Base-by-base conservation (phyloP, 2,113 vertebrate genomes). In the Catharus fuscescens region DNA sequence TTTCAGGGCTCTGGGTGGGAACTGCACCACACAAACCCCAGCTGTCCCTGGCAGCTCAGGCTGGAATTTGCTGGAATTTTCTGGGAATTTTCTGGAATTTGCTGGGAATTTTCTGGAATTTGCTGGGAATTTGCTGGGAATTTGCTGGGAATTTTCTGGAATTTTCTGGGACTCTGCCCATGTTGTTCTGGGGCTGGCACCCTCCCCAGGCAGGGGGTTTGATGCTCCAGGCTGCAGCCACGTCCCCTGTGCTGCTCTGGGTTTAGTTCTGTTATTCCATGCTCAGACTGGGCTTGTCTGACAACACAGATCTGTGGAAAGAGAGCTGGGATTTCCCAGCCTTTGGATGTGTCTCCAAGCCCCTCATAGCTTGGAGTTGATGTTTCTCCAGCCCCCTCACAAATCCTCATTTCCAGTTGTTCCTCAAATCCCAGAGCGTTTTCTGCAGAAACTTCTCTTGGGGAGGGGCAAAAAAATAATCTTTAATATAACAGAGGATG, bases 171-270 rank as follows among this genome's bases (percentile, higher is more conserved):
- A 8, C 16, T 61, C 40, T 25, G 3, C n/a, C n/a, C 5, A 1
- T 0, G 7, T 3, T 18, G 7, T 4, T 2, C 24, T 2, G 50
- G 32, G 23, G 52, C 69, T 69, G 76, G 3, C 20, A 5, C n/a
- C 34, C 48, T 18, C 54, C 5, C 15, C 3, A 1, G 38, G 44
- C 74, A 17, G 3, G 6, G 73, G 32, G 48, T 12, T 1, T 17
- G 1, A 0, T 1, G 3, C 38, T 14, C 23, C 2, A 1, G 44
- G 64, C 10, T 4, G 23, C 8, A 28, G 57, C 29, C 3, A 0
- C 3, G 1, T 18, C 47, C 57, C 13, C 19, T 2, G 44, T 16
- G 18, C 40, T 47, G 64, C 34, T 32, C 44, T 40, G 73, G 50
- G 36, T 4, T 90, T 6, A 14, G 6, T 20, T 64, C 54, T 53